These are phyloP conservation scores for Ceriagrion tenellum DNA, from an alignment of 2,888 invertebrate genomes.

Conservation along the genomic window DNA sequence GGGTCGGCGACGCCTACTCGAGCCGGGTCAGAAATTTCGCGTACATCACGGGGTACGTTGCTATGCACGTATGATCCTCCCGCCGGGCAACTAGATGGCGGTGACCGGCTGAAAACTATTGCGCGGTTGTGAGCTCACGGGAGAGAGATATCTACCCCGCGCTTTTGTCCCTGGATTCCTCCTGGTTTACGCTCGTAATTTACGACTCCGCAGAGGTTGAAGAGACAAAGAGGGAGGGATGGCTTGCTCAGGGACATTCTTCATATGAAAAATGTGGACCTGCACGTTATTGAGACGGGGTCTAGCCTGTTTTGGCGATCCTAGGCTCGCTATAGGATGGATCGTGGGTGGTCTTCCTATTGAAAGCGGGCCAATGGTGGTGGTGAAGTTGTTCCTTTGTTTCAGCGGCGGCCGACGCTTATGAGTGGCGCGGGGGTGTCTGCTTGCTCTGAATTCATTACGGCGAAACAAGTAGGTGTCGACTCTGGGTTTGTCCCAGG, in stretches of 20 bases:
- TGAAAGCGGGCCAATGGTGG: not conserved
- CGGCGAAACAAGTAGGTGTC: not conserved
- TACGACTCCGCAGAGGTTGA: not conserved
- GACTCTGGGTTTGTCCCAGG: not conserved
- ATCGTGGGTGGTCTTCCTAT: not conserved
- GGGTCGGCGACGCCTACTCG: not conserved
- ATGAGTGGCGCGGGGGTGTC: not conserved
- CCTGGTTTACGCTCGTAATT: constrained; percentile 7
- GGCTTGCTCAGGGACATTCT: not conserved
- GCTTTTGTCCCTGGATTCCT: not conserved
- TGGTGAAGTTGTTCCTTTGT: not conserved
- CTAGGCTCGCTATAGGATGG: not conserved
- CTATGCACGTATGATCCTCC: too few species aligned
- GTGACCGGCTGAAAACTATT: not conserved
- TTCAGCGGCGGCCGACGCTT: not conserved
- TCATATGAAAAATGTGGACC: not conserved
- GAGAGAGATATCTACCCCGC: not conserved
- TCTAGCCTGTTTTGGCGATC: not conserved
- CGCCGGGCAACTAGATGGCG: too few species aligned
- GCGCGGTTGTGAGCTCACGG: not conserved
- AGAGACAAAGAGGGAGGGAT: not conserved
- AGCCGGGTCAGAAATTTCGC: not conserved
- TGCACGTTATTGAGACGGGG: not conserved
- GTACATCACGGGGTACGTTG: too few species aligned
- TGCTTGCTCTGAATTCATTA: not conserved